Evolutionary conservation across 2,797 vertebrate genomes (phyloP).

Genomic region (Urosaurus nigricauda): DNA sequence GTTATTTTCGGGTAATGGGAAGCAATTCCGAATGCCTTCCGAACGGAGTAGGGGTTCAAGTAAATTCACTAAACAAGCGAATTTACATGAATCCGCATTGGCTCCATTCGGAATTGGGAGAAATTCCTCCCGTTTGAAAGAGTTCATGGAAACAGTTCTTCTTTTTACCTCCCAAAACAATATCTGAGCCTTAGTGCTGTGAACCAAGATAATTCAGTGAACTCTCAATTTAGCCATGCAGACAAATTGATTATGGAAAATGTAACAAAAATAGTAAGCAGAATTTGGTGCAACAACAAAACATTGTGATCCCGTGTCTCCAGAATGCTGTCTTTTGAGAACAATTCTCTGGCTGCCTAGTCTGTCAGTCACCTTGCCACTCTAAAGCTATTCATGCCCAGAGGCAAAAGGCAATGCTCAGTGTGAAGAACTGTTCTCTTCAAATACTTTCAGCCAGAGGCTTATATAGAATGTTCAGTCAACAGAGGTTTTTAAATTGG

Average conservation of each 20-base stretch:
- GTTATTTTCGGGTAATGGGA: too few relatives aligned
- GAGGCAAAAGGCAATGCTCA: constrained; percentile 55
- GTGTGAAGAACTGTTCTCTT: constrained; percentile 45
- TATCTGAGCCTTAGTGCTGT: constrained; percentile 12
- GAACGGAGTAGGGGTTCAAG: too few relatives aligned
- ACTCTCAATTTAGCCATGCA: constrained; percentile 56
- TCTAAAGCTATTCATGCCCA: constrained; percentile 57
- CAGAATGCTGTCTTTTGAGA: constrained; percentile 29
- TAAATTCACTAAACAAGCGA: too few relatives aligned
- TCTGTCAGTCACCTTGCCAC: constrained; percentile 63
- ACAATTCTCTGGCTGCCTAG: constrained; percentile 34
- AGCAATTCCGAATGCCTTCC: too few relatives aligned
- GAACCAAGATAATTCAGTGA: constrained; percentile 35
- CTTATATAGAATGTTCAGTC: constrained; percentile 66
- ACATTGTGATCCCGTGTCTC: background rate
- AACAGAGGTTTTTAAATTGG: constrained; percentile 59
- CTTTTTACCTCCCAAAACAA: background rate
- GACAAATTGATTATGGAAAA: constrained; percentile 51
- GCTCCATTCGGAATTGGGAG: too few relatives aligned
- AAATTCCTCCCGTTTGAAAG: too few relatives aligned
- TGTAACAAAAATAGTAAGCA: constrained; percentile 25
- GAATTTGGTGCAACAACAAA: background rate
- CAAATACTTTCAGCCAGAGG: constrained; percentile 59
- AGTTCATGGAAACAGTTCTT: background rate
- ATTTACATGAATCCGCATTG: too few relatives aligned